Percentiles rank a stretch among this genome's conserved stretches.
phyloP scores from a whole-genome alignment of 2,797 vertebrate genomes.

The Crocidura indochinensis region DNA sequence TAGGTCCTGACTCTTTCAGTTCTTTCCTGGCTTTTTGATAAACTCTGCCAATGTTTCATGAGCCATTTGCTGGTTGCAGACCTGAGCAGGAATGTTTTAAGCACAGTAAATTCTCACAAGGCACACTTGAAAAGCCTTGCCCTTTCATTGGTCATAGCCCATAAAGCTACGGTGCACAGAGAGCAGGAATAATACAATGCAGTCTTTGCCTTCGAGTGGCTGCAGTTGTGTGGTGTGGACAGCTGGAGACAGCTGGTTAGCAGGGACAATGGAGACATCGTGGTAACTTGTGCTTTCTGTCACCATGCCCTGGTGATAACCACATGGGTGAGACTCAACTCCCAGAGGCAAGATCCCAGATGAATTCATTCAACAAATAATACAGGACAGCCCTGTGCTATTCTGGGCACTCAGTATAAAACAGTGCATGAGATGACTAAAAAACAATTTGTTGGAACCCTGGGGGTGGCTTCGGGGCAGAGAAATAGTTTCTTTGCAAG shows the following conservation, averaged over 20 bases:
- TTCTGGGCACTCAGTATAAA: too few species aligned
- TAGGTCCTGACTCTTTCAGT: constrained; percentile 31
- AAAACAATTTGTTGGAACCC: too few species aligned
- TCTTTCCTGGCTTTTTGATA: constrained; percentile 49
- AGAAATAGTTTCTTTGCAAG: too few species aligned
- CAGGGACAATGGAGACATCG: neutral
- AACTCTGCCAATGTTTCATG: neutral
- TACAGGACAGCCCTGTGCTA: too few species aligned
- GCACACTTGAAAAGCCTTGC: neutral
- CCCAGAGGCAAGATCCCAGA: neutral
- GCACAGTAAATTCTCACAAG: neutral
- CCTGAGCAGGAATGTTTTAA: neutral
- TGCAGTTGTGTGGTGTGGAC: neutral
- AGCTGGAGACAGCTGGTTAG: neutral
- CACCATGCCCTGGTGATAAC: neutral
- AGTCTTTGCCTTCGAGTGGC: neutral
- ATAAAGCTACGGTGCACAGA: too few species aligned
- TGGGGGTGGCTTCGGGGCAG: too few species aligned
- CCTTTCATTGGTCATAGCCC: neutral
- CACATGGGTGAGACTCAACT: neutral
- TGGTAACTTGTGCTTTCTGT: neutral
- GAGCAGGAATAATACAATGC: neutral
- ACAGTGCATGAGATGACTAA: too few species aligned
- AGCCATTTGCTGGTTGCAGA: neutral
- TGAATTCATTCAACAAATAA: neutral